A percentile compares a stretch with the other conserved stretches of the same genome.
phyloP scores from a whole-genome alignment of 1,140 invertebrate genomes.

The Microplitis demolitor region DNA sequence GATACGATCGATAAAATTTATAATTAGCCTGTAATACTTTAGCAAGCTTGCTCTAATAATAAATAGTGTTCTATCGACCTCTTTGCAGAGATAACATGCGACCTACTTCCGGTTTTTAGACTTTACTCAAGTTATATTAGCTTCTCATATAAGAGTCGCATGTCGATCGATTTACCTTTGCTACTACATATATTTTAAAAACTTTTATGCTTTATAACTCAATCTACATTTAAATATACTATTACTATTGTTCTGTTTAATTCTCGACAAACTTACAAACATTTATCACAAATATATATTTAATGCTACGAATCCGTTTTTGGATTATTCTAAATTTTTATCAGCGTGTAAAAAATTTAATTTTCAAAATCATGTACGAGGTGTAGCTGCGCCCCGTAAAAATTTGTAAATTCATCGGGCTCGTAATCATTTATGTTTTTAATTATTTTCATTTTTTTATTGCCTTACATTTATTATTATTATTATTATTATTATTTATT shows the following conservation, averaged over 20 bases:
- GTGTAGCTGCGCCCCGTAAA: slow-evolving; percentile 52
- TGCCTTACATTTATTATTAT: no score
- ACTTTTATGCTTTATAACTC: neutral
- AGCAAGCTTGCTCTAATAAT: slow-evolving; percentile 28
- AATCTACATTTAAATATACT: neutral
- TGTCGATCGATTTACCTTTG: slow-evolving; percentile 1
- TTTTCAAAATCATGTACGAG: slow-evolving; percentile 53
- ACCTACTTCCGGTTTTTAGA: slow-evolving; percentile 21
- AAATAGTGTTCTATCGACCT: slow-evolving; percentile 19
- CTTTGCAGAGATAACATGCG: slow-evolving; percentile 31
- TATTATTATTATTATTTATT: no score
- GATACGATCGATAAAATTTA: slow-evolving; percentile 35
- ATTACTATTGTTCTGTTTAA: neutral
- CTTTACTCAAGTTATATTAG: no score
- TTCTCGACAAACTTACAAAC: neutral
- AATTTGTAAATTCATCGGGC: slow-evolving; percentile 21
- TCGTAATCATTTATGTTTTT: no score
- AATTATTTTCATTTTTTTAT: no score
- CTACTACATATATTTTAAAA: neutral
- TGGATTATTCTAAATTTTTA: neutral
- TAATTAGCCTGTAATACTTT: slow-evolving; percentile 26
- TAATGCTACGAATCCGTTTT: neutral
- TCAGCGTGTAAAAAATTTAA: slow-evolving; percentile 16
- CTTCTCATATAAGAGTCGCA: neutral
- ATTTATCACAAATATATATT: neutral